Evolutionary conservation across 2,797 vertebrate genomes (phyloP), one percentile per base, ranked within the genome.

Genomic region (Epinephelus awoara): DNA sequence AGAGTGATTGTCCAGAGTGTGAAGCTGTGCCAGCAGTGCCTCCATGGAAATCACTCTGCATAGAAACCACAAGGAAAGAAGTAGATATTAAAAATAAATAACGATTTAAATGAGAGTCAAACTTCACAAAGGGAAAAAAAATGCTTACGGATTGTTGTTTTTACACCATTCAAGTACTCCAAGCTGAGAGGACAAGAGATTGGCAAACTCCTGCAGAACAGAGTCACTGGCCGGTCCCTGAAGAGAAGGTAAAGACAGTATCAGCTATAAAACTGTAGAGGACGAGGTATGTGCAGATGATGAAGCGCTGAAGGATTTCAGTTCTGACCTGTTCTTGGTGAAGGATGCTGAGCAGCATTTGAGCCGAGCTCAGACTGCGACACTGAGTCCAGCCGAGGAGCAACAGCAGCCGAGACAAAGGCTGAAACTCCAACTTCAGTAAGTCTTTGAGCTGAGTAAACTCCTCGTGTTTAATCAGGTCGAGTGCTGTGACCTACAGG

Each of bases 341-440:
- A 18, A 99, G 94, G 50, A 94, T 85, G 78, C 84, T 77, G 40
- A 99, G 96, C 70, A 99, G 94, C 15, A 52, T 88, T 66, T 96
- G 96, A 68, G 97, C 97, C 0, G 97, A 97, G 52, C 91, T 94
- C 40, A 98, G 91, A 66, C 96, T 98, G 88, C 95, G 96, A 86
- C 97, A 99, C 61, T 98, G 96, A 73, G 94, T 97, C 98, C 98
- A 99, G 71, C 98, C 98, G 62, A 99, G 94, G 58, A 99, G 95
- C 68, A 98, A 86, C n/a, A 99, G 93, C 49, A 99, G 96, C 17
- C 96, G 97, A 27, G 96, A 95, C 75, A 99, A 93, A 2, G 97
- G 97, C 77, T 89, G 96, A 82, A 99, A 99, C 93, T 99, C 97
- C 82, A 91, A 91, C 69, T 79, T 94, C 64, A 99, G 85, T 17